Evolutionary conservation across 2,888 invertebrate species (phyloP).

Genomic region (Argyresthia albistria): DNA sequence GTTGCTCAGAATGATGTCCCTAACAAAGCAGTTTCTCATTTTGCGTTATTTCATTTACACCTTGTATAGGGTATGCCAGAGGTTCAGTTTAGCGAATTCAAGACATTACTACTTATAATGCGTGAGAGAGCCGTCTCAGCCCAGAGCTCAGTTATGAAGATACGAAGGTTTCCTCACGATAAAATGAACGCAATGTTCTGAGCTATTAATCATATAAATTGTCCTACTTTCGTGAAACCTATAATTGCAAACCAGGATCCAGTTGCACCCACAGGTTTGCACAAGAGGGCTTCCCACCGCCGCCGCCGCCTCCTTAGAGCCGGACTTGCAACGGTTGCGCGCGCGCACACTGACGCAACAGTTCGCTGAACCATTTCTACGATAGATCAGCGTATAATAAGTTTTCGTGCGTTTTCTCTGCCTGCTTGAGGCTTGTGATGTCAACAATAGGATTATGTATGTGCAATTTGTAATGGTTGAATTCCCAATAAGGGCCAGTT

Average conservation of each 20-base stretch:
- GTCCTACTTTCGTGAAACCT: neutral
- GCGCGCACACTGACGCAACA: slow-evolving; percentile 40
- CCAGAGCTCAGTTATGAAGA: too few species aligned
- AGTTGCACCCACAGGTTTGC: slow-evolving; percentile 25
- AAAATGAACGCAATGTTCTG: too few species aligned
- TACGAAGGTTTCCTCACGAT: too few species aligned
- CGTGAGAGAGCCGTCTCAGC: too few species aligned
- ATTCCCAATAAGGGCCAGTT: too few species aligned
- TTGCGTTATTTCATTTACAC: too few species aligned
- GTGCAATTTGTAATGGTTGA: neutral
- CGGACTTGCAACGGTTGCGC: slow-evolving; percentile 30
- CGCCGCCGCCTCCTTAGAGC: slow-evolving; percentile 21
- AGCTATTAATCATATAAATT: neutral
- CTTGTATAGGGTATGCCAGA: too few species aligned
- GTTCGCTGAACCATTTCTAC: slow-evolving; percentile 56
- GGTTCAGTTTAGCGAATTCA: too few species aligned
- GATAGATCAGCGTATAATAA: neutral
- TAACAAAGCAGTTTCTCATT: too few species aligned
- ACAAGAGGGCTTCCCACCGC: slow-evolving; percentile 54
- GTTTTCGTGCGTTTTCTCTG: neutral
- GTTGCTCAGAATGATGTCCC: too few species aligned
- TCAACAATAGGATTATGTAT: neutral
- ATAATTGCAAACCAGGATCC: slow-evolving; percentile 20
- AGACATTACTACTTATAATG: too few species aligned
- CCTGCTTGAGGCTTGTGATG: neutral